Evolutionary conservation across 2,888 invertebrate genomes (phyloP).

Genomic region (Calameuta filiformis): DNA sequence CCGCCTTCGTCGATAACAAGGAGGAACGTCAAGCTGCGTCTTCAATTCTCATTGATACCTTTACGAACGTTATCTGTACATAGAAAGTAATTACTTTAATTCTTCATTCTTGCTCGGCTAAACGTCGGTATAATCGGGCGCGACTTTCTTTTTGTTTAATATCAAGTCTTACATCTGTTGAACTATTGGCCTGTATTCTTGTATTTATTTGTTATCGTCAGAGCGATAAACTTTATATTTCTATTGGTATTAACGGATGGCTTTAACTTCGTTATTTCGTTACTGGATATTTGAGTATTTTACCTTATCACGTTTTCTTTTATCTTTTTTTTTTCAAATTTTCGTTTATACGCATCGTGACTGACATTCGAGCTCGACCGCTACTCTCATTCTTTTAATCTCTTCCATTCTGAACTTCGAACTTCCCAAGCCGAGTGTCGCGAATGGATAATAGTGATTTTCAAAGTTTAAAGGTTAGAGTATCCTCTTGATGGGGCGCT

Average conservation of each 20-base stretch:
- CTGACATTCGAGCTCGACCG: not conserved
- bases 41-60: not conserved
- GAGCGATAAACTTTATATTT: not conserved
- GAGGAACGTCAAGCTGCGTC: not conserved
- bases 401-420: not conserved
- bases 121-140: not conserved
- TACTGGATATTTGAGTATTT: not conserved
- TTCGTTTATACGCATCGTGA: not conserved
- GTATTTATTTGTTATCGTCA: not conserved
- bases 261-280: not conserved
- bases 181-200: not conserved
- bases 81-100: not conserved
- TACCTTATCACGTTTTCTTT: not conserved
- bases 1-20: not conserved
- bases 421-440: not conserved
- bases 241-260: not conserved
- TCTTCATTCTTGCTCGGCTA: not conserved
- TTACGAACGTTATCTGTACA: not conserved
- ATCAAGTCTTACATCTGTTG: not conserved
- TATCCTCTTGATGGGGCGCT: constrained; percentile 2
- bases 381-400: not conserved
- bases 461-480: not conserved
- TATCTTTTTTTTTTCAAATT: not conserved
- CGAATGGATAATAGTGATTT: not conserved
- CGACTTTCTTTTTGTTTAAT: not conserved